phyloP scores from a whole-genome alignment of 2,797 vertebrate species.

The Sebastes diploproa region DNA sequence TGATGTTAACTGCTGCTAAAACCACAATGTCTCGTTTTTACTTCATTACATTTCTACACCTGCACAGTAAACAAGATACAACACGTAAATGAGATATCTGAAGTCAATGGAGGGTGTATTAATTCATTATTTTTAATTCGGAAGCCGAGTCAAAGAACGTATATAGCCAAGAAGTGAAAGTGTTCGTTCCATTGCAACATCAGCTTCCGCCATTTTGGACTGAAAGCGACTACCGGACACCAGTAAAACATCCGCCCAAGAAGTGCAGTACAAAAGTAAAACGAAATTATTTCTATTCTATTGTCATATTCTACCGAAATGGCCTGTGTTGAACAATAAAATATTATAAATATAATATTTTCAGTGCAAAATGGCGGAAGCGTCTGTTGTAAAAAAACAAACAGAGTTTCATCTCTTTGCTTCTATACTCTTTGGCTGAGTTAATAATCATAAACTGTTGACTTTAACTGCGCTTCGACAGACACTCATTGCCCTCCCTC shows the following conservation, averaged over 20 bases:
- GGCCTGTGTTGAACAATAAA: too few species aligned
- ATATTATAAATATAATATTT: too few species aligned
- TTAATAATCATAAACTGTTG: not conserved
- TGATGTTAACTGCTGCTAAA: not conserved
- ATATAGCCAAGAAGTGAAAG: too few species aligned
- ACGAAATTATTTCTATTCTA: accelerated
- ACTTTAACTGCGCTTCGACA: not conserved
- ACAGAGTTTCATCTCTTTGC: too few species aligned
- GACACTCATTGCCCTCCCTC: not conserved
- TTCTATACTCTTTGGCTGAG: not conserved
- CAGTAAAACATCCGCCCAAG: accelerated
- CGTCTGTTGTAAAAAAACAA: too few species aligned
- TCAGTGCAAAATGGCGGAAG: too few species aligned
- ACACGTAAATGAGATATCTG: accelerated
- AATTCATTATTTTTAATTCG: not conserved
- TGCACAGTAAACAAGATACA: not conserved
- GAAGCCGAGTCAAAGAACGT: not conserved
- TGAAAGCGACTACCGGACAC: not conserved
- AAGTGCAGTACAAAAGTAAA: too few species aligned
- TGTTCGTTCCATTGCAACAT: too few species aligned
- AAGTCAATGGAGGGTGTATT: not conserved
- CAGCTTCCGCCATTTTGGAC: too few species aligned
- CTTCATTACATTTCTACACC: not conserved
- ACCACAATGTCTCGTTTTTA: not conserved
- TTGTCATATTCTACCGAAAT: too few species aligned